Conservation (phyloP, 2,113 vertebrate species). For the Tachuris rubrigastra region DNA sequence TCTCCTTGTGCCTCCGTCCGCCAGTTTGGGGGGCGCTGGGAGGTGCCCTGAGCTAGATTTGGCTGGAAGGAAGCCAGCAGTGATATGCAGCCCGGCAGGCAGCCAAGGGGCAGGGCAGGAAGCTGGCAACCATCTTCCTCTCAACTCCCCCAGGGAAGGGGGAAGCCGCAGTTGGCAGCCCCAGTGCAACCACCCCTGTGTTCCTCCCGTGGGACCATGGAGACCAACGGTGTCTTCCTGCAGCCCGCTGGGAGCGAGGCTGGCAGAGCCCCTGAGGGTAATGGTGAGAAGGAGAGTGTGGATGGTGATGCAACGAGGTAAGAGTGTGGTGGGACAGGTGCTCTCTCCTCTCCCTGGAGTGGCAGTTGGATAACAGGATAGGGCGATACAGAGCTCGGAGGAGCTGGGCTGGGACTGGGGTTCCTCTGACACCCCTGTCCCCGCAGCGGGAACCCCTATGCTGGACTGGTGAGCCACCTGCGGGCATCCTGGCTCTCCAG, state of each 20-base stretch:
- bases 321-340: background rate
- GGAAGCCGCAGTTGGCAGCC: background rate
- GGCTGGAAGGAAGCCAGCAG: background rate
- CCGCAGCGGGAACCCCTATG: background rate
- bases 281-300: background rate
- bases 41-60: background rate
- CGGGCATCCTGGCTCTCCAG: slow-evolving; percentile 47
- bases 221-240: rapidly evolving
- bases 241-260: rapidly evolving
- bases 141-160: rapidly evolving
- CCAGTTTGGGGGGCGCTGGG: rapidly evolving
- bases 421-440: background rate
- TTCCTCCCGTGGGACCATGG: background rate
- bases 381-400: rapidly evolving
- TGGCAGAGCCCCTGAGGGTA: background rate
- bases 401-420: rapidly evolving
- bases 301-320: background rate
- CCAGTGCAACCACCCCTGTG: rapidly evolving
- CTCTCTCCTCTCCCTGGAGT: background rate
- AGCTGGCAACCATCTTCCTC: background rate
- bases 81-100: background rate
- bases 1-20: rapidly evolving
- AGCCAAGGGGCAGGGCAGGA: background rate
- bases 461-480: background rate
- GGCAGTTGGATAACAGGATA: background rate